These are phyloP conservation scores for Plemyria rubiginata DNA, from an alignment of 2,888 invertebrate species.

Conservation along the genomic window DNA sequence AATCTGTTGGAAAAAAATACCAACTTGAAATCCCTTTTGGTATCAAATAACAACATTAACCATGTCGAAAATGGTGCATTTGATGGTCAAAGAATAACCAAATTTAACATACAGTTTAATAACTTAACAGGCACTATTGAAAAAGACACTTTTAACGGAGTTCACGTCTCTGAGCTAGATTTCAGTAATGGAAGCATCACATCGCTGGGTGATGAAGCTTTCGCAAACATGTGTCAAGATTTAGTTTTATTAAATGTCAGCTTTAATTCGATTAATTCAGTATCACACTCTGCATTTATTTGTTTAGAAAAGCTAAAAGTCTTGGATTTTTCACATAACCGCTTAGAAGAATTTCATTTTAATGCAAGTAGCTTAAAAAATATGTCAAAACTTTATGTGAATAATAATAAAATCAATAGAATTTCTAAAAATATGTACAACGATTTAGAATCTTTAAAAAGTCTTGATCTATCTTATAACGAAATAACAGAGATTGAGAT, in stretches of 20 bases:
- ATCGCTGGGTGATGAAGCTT: slow-evolving; percentile 24
- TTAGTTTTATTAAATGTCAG: slow-evolving; percentile 31
- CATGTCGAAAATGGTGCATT: slow-evolving; percentile 32
- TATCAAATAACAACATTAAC: slow-evolving; percentile 30
- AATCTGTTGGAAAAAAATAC: slow-evolving; percentile 22
- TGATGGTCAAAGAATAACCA: slow-evolving; percentile 23
- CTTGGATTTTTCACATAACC: slow-evolving; percentile 37
- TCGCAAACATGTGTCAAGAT: slow-evolving; percentile 26
- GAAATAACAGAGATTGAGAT: slow-evolving; percentile 28
- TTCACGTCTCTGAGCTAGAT: slow-evolving; percentile 29
- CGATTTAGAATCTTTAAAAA: slow-evolving; percentile 22
- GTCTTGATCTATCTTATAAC: slow-evolving; percentile 36
- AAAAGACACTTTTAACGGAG: slow-evolving; percentile 32
- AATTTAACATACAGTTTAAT: slow-evolving; percentile 30
- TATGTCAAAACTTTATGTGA: slow-evolving; percentile 21
- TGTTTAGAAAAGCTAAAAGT: slow-evolving; percentile 20
- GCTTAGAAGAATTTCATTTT: slow-evolving; percentile 28
- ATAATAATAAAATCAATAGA: slow-evolving; percentile 30
- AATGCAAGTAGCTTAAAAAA: slow-evolving; percentile 26
- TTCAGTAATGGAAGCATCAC: slow-evolving; percentile 31
- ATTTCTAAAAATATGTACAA: slow-evolving; percentile 21
- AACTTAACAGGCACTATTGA: slow-evolving; percentile 22
- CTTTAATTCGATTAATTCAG: slow-evolving; percentile 25
- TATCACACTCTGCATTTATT: slow-evolving; percentile 32
- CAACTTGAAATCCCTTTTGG: slow-evolving; percentile 22